These are phyloP conservation scores for Parus major DNA, from an alignment of 2,113 vertebrate genomes.

Conservation along the genomic window DNA sequence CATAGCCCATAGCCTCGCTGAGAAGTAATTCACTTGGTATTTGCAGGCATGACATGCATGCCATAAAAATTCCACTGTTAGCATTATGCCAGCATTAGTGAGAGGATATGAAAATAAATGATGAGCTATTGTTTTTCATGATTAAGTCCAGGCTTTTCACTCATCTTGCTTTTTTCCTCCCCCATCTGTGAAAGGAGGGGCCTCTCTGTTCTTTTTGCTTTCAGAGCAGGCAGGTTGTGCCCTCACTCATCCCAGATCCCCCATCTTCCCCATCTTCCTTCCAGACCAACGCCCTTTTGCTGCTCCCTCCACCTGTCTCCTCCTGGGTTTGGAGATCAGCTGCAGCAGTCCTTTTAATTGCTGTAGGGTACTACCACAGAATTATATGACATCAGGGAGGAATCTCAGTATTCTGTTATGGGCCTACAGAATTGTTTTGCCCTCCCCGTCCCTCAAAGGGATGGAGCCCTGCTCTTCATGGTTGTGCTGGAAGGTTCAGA, in stretches of 20 bases:
- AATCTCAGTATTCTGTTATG: background rate
- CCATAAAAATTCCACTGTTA: constrained; percentile 57
- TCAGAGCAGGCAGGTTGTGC: background rate
- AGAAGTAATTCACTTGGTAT: constrained; percentile 65
- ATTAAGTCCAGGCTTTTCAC: constrained; percentile 38
- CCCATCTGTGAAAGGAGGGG: background rate
- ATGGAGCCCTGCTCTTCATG: background rate
- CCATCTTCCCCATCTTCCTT: background rate
- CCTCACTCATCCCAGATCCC: background rate
- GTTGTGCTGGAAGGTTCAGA: background rate
- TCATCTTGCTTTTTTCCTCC: background rate
- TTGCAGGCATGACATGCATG: constrained; percentile 63
- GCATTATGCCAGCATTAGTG: constrained; percentile 57
- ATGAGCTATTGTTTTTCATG: constrained; percentile 51
- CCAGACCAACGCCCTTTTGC: background rate
- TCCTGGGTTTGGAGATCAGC: background rate
- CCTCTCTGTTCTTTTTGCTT: background rate
- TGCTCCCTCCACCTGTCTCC: background rate
- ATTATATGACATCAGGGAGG: accelerated
- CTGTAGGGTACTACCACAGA: background rate
- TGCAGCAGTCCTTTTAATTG: background rate
- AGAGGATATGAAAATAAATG: constrained; percentile 63
- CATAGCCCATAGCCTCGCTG: constrained; percentile 43
- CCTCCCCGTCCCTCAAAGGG: background rate
- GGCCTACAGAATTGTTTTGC: background rate